Percentiles rank a stretch among this genome's conserved stretches.
Evolutionary conservation across 2,797 vertebrate species (phyloP).

Genomic region (Simalia tracyae): DNA sequence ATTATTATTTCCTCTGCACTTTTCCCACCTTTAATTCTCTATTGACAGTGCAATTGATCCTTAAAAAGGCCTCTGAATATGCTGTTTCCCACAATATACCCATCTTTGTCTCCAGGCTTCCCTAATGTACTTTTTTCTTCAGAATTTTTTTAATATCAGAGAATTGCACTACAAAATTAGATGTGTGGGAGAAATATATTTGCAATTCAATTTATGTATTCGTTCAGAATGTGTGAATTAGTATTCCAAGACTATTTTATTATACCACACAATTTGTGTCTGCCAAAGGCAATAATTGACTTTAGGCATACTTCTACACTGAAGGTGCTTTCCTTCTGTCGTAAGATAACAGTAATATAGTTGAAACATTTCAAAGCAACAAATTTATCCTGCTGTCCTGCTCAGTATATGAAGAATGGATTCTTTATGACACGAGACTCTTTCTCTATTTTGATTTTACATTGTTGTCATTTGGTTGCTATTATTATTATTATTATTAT

Average conservation of each 20-base stretch:
- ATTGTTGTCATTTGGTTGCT: no score
- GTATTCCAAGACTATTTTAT: no score
- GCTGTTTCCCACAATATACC: background rate
- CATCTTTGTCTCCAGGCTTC: background rate
- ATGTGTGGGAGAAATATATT: no score
- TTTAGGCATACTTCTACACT: background rate
- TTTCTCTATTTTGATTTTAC: constrained; percentile 31
- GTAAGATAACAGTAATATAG: background rate
- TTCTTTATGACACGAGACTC: constrained; percentile 16
- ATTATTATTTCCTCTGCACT: background rate
- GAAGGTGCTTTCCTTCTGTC: background rate
- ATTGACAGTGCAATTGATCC: background rate
- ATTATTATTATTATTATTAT: no score
- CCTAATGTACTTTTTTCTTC: no score
- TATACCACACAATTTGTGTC: background rate
- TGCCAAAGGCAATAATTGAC: background rate
- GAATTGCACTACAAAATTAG: no score
- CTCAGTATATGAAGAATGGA: background rate
- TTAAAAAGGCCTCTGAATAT: background rate
- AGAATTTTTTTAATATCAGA: no score
- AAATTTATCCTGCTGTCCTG: background rate
- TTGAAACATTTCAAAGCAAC: background rate
- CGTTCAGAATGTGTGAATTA: no score
- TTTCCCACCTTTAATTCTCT: background rate
- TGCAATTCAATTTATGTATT: no score